Evolutionary conservation across 2,113 vertebrate genomes (phyloP).

Genomic region (Piprites chloris): DNA sequence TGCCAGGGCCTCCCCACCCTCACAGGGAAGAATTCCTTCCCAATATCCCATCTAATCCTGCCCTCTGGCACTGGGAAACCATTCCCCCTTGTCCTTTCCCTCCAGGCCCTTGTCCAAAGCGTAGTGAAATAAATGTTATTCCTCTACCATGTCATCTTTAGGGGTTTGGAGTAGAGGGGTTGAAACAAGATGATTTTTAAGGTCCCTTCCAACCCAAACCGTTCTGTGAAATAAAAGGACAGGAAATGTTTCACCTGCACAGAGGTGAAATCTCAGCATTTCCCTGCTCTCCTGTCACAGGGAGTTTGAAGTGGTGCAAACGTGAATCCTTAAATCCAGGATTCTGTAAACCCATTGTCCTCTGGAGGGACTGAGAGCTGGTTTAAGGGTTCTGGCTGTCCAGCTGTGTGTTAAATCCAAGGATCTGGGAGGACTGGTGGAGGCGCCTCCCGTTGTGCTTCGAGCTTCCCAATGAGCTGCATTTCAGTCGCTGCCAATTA

Average conservation of each 20-base stretch:
- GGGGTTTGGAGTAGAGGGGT: background rate
- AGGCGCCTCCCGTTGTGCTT: background rate
- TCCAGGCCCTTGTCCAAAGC: background rate
- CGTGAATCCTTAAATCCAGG: background rate
- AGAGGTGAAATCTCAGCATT: background rate
- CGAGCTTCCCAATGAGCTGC: background rate
- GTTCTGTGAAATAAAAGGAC: background rate
- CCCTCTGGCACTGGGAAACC: background rate
- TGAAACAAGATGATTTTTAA: background rate
- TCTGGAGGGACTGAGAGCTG: background rate
- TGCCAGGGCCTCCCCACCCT: background rate
- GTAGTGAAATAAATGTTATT: background rate
- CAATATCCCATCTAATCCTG: background rate
- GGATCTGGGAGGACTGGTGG: background rate
- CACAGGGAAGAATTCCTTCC: background rate
- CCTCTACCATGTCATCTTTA: background rate
- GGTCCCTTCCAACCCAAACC: background rate
- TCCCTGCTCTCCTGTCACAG: rapidly evolving
- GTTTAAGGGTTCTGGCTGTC: background rate
- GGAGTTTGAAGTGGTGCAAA: background rate
- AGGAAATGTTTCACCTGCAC: background rate
- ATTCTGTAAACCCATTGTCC: background rate
- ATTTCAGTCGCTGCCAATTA: background rate
- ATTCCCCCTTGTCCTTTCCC: background rate
- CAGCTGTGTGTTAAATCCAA: background rate